Conservation (phyloP, 2,888 invertebrate genomes). For the Cremastinae sp. region DNA sequence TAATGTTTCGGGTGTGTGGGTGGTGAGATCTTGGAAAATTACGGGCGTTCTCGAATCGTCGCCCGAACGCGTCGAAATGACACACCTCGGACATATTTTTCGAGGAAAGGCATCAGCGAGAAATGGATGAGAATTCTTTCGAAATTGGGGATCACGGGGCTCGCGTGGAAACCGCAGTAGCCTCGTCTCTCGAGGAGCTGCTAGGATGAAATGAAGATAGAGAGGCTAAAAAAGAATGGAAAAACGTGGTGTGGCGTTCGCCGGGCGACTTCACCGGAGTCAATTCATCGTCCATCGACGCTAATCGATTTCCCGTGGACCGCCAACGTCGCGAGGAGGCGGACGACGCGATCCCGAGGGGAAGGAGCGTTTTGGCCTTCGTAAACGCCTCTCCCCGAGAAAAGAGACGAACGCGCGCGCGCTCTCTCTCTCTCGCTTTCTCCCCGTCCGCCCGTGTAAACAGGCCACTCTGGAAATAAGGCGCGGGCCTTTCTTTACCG, state of each 20-base stretch:
- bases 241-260: constrained; percentile 21
- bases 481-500: constrained; percentile 36
- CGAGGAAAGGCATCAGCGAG: constrained; percentile 2
- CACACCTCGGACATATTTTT: constrained; percentile 29
- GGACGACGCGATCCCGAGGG: constrained; percentile 39
- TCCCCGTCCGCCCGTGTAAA: constrained; percentile 35
- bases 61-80: constrained; percentile 36
- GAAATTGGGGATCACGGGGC: constrained; percentile 41
- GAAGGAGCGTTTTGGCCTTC: constrained; percentile 35
- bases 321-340: constrained; percentile 61
- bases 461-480: constrained; percentile 35
- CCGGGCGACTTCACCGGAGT: constrained; percentile 30
- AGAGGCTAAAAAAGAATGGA: background rate
- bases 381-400: constrained; percentile 48
- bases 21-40: constrained; percentile 66
- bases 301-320: constrained; percentile 64
- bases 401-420: background rate
- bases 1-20: constrained; percentile 68
- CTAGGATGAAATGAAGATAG: background rate
- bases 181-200: background rate
- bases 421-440: constrained; percentile 5
- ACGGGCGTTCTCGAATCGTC: constrained; percentile 57
- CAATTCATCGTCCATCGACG: constrained; percentile 58
- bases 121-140: constrained; percentile 26
- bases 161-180: constrained; percentile 36